Percentiles rank a stretch among this genome's conserved stretches.
Evolutionary conservation across 2,113 vertebrate genomes (phyloP).

Genomic region (Deroptyus accipitrinus): DNA sequence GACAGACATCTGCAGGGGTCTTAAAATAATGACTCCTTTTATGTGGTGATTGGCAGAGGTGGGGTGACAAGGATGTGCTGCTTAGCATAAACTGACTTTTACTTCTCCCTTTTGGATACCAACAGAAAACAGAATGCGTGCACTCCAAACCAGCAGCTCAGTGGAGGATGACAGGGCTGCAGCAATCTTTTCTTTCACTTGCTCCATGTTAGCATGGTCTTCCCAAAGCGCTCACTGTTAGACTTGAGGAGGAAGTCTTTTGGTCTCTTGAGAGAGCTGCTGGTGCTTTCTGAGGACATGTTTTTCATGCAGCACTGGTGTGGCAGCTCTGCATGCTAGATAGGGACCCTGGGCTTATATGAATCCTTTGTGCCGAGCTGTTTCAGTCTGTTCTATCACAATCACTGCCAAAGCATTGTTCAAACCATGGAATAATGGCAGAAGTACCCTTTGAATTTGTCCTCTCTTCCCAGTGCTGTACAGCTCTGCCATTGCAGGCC

Average conservation of each 20-base stretch:
- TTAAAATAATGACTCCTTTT: slow-evolving; percentile 66
- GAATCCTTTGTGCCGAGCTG: fast-evolving
- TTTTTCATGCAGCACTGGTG: not conserved
- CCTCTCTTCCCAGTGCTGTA: not conserved
- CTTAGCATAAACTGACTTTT: slow-evolving; percentile 47
- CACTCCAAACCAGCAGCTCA: fast-evolving
- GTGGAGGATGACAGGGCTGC: not conserved
- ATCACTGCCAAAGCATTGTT: not conserved
- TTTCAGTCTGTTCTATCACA: not conserved
- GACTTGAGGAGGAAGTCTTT: not conserved
- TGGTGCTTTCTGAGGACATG: fast-evolving
- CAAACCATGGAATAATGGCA: not conserved
- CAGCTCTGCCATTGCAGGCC: not conserved
- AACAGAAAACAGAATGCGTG: fast-evolving
- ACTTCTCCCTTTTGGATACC: not conserved
- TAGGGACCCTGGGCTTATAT: not conserved
- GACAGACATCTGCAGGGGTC: slow-evolving; percentile 67
- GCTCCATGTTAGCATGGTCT: fast-evolving
- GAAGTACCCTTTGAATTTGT: not conserved
- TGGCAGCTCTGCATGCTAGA: not conserved
- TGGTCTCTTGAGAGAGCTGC: not conserved
- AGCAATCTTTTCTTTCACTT: not conserved
- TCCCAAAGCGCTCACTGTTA: not conserved
- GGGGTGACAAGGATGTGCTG: slow-evolving; percentile 29
- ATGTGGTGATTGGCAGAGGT: slow-evolving; percentile 59